A percentile compares a stretch with the other conserved stretches of the same genome.
Conservation (phyloP, 1,140 invertebrate species). For the Diuraphis noxia region DNA sequence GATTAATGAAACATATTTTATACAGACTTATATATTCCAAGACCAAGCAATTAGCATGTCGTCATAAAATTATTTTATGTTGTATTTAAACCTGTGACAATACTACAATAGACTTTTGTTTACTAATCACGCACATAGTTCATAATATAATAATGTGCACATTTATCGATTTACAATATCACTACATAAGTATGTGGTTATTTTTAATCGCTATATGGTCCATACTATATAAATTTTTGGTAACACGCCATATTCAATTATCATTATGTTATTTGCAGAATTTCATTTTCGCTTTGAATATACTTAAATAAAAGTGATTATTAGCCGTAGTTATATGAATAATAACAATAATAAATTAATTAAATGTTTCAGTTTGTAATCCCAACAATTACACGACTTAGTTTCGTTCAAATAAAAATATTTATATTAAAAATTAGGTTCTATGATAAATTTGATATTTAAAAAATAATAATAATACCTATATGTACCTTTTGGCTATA, state of each 20-base stretch:
- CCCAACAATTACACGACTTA: background rate
- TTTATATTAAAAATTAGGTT: background rate
- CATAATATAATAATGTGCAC: background rate
- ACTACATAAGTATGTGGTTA: background rate
- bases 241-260: background rate
- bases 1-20: background rate
- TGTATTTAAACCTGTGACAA: background rate
- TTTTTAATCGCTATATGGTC: background rate
- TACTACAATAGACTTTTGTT: background rate
- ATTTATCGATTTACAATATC: background rate
- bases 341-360: background rate
- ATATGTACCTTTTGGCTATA: no score
- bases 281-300: background rate
- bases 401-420: background rate
- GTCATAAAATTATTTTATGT: background rate
- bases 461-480: background rate
- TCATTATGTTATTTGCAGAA: background rate
- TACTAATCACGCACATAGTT: background rate
- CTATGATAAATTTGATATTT: background rate
- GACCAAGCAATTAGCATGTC: background rate
- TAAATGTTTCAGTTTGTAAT: background rate
- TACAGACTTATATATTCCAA: background rate
- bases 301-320: background rate
- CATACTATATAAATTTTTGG: background rate
- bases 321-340: background rate